Conservation (phyloP, 2,888 invertebrate species). For the Kryphioiulus occultus region DNA sequence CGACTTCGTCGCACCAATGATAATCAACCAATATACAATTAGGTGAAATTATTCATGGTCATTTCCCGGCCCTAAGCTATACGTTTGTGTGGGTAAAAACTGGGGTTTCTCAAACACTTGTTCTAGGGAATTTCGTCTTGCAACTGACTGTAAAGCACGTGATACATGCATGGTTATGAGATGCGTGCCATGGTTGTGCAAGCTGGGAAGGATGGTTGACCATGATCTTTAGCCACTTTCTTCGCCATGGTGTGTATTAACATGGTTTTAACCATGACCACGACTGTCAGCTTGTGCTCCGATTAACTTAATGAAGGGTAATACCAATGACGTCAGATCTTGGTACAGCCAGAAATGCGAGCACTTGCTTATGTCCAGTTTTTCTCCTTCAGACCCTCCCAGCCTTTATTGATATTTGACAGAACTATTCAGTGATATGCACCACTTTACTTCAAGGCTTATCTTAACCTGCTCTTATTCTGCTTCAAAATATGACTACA, state of each 20-base stretch:
- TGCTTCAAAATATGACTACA: neutral
- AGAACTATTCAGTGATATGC: neutral
- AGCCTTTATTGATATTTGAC: neutral
- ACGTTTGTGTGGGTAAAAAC: neutral
- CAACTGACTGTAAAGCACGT: neutral
- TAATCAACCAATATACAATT: neutral
- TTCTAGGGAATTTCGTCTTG: neutral
- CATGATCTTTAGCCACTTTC: constrained; percentile 33
- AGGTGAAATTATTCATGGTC: constrained; percentile 22
- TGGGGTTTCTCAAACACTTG: neutral
- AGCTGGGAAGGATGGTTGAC: constrained; percentile 40
- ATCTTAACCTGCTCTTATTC: neutral
- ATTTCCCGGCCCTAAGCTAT: constrained; percentile 6
- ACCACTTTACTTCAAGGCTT: neutral
- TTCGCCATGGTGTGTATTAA: neutral
- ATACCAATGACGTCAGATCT: neutral
- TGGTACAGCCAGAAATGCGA: neutral
- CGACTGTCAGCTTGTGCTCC: neutral
- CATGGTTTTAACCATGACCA: constrained; percentile 28
- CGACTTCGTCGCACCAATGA: constrained; percentile 9
- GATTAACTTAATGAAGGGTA: constrained; percentile 3
- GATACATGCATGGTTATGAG: neutral
- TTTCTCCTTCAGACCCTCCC: neutral
- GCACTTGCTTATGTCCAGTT: neutral
- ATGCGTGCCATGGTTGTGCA: neutral